Percentiles rank a stretch among this genome's conserved stretches.
Conservation (phyloP, 2,113 vertebrate genomes). For the Eurypyga helias region DNA sequence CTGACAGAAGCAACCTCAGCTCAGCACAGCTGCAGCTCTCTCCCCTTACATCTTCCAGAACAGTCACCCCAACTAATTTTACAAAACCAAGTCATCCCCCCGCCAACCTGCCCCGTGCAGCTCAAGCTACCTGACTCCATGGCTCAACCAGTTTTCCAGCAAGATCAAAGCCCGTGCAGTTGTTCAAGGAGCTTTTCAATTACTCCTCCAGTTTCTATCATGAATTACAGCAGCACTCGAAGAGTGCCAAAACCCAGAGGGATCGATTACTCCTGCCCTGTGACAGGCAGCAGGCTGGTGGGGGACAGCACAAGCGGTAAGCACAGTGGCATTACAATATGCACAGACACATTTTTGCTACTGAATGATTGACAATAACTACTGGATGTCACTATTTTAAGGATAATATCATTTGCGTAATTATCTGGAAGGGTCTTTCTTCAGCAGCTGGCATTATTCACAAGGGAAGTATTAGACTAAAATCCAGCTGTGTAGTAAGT, state of each 20-base stretch:
- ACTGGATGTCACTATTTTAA: slow-evolving; percentile 44
- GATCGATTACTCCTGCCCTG: slow-evolving; percentile 24
- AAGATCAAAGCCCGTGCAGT: slow-evolving; percentile 12
- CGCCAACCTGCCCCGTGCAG: background rate
- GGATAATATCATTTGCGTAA: background rate
- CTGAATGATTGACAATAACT: slow-evolving; percentile 48
- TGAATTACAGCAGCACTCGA: background rate
- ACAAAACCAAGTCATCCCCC: background rate
- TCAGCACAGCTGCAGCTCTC: background rate
- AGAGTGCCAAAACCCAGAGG: background rate
- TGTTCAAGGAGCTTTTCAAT: slow-evolving; percentile 17
- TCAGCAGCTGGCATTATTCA: background rate
- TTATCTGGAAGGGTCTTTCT: background rate
- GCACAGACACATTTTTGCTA: background rate
- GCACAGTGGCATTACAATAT: background rate
- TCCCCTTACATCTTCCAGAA: background rate
- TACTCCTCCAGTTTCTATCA: slow-evolving; percentile 22
- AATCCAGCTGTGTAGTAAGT: slow-evolving; percentile 9
- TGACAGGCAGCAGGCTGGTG: slow-evolving; percentile 10
- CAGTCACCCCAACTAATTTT: background rate
- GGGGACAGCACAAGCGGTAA: background rate
- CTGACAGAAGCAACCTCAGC: background rate
- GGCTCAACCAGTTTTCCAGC: background rate
- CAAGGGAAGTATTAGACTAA: slow-evolving; percentile 21
- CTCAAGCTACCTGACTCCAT: background rate